Conservation (phyloP, 2,797 vertebrate genomes). For the Microctenopoma stevenorrisi region DNA sequence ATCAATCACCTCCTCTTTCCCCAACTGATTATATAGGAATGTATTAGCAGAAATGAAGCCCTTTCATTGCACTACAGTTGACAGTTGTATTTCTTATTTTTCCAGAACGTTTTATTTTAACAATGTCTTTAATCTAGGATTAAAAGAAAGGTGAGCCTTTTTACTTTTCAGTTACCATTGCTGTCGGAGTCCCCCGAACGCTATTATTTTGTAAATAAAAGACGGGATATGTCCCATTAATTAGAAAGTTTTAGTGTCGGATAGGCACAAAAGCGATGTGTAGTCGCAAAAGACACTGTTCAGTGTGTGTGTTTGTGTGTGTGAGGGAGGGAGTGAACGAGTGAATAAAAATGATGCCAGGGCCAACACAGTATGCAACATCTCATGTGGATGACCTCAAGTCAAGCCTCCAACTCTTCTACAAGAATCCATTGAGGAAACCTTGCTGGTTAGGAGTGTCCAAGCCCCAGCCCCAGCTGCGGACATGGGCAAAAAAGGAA, state of each 20-base stretch:
- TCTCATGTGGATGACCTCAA: no score
- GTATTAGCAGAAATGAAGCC: slow-evolving; percentile 12
- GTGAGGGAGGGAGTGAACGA: no score
- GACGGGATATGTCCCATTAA: slow-evolving; percentile 23
- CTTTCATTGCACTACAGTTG: neutral
- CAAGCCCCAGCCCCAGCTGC: neutral
- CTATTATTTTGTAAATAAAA: slow-evolving; percentile 20
- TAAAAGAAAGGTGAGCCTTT: neutral
- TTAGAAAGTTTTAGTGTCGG: neutral
- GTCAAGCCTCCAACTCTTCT: no score
- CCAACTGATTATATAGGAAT: slow-evolving; percentile 14
- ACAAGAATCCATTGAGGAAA: neutral
- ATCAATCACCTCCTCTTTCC: neutral
- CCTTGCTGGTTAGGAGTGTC: slow-evolving; percentile 2
- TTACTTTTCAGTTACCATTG: neutral
- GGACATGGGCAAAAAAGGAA: no score
- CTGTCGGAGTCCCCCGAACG: neutral
- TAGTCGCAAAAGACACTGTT: no score
- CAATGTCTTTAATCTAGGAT: neutral
- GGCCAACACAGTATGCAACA: no score
- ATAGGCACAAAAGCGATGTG: no score
- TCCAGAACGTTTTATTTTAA: neutral
- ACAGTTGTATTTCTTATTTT: neutral
- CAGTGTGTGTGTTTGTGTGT: no score
- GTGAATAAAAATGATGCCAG: no score